Evolutionary conservation across 2,113 vertebrate genomes (phyloP).

Genomic region (Cricetomys ansorgei): DNA sequence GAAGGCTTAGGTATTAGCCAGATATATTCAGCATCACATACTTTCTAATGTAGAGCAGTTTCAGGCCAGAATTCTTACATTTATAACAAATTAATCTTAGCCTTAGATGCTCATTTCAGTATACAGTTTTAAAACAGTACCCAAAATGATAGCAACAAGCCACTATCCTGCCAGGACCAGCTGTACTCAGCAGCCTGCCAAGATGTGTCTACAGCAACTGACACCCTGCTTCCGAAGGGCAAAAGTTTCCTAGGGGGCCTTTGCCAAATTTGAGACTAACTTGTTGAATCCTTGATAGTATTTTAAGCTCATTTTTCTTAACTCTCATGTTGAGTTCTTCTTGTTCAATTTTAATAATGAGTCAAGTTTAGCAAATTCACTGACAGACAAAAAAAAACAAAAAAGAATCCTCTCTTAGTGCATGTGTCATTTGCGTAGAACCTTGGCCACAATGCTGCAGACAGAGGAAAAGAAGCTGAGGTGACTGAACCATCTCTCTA

Average conservation of each 20-base stretch:
- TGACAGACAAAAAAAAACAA: neutral
- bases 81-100: neutral
- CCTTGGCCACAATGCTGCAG: neutral
- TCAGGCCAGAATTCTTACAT: slow-evolving; percentile 5
- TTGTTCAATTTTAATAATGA: neutral
- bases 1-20: neutral
- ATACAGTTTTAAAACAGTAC: neutral
- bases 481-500: neutral
- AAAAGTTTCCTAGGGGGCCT: neutral
- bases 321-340: neutral
- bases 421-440: neutral
- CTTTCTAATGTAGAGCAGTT: neutral
- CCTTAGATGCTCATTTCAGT: neutral
- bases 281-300: neutral
- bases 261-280: neutral
- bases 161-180: neutral
- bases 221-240: neutral
- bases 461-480: neutral
- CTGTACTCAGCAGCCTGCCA: neutral
- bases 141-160: neutral
- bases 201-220: neutral
- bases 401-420: neutral
- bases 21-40: neutral
- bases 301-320: slow-evolving; percentile 52
- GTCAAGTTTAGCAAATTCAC: slow-evolving; percentile 11